Conservation (phyloP, 1,140 invertebrate species). For the Meloidogyne hapla region DNA sequence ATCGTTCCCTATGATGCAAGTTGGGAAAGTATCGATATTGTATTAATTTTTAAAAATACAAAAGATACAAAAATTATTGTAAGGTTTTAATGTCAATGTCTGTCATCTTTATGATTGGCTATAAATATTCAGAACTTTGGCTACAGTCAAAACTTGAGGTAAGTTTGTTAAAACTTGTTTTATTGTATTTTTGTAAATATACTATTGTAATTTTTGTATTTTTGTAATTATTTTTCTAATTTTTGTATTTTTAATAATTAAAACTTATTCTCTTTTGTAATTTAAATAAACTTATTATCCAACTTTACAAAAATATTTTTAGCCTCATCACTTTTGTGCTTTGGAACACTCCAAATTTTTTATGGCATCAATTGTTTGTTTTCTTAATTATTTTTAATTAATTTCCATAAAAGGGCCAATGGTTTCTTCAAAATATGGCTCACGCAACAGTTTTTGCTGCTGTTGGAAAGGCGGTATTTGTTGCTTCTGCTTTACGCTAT, state of each 20-base stretch:
- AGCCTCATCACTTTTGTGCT: conserved; percentile 28
- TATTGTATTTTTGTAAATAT: too few species aligned
- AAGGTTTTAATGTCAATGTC: conserved; percentile 35
- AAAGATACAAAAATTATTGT: not conserved
- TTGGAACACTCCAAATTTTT: conserved; percentile 46
- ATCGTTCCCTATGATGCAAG: conserved; percentile 48
- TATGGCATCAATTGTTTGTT: conserved; percentile 33
- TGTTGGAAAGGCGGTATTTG: conserved; percentile 42
- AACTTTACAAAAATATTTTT: not conserved
- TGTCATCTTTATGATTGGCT: conserved; percentile 37
- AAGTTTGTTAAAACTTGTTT: not conserved
- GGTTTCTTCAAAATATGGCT: conserved; percentile 56
- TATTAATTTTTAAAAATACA: not conserved
- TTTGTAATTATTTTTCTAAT: too few species aligned
- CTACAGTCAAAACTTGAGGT: conserved; percentile 31
- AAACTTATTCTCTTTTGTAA: not conserved
- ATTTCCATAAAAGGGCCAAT: conserved; percentile 36
- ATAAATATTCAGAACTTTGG: conserved; percentile 44
- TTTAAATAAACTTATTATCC: not conserved
- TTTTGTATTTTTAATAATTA: not conserved
- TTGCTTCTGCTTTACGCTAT: conserved; percentile 47
- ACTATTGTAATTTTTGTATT: too few species aligned
- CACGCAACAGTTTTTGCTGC: conserved; percentile 47
- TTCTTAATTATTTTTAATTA: not conserved
- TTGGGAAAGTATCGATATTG: conserved; percentile 49